Percentiles rank a stretch among this genome's conserved stretches.
Evolutionary conservation across 2,113 vertebrate species (phyloP).

Genomic region (Zosterops japonicus): DNA sequence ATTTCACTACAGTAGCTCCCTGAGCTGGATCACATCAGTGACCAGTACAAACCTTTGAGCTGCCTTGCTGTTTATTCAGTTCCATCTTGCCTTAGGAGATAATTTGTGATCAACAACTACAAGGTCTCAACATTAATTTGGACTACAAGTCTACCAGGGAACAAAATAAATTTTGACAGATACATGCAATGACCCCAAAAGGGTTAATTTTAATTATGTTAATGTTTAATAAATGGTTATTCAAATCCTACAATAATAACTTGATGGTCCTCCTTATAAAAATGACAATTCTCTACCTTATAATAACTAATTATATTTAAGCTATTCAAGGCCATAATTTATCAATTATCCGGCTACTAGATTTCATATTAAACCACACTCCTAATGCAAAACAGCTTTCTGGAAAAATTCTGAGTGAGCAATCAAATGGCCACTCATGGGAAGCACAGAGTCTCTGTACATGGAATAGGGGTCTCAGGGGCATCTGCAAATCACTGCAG

Average conservation of each 20-base stretch:
- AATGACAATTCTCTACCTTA: not conserved
- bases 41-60: not conserved
- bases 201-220: not conserved
- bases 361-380: not conserved
- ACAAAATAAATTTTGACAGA: not conserved
- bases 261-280: not conserved
- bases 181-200: not conserved
- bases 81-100: not conserved
- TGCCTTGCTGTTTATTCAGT: not conserved
- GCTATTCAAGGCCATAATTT: not conserved
- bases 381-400: not conserved
- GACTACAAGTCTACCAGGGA: not conserved
- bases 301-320: not conserved
- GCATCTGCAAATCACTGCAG: not conserved
- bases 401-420: not conserved
- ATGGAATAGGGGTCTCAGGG: fast-evolving
- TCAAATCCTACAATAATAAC: not conserved
- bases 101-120: not conserved
- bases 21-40: not conserved
- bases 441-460: not conserved
- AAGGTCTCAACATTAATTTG: not conserved
- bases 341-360: not conserved
- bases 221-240: not conserved
- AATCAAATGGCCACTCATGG: not conserved
- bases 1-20: not conserved